Base-by-base conservation (phyloP, 2,888 invertebrate species). In the Zhuqinia jingwanae region DNA sequence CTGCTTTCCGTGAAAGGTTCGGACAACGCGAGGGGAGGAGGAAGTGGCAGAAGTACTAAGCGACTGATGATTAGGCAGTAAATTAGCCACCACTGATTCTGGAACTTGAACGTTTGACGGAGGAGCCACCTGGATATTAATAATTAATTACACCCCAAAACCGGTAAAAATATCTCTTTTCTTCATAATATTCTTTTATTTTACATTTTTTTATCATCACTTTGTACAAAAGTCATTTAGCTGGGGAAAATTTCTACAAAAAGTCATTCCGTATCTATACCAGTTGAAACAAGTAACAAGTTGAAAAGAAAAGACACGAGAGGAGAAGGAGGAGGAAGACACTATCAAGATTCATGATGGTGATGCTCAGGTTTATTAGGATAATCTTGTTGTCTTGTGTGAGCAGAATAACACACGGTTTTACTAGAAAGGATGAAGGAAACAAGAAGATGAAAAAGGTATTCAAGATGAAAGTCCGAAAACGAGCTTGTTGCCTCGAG, bases 1-100 rank as follows among this genome's bases (percentile, higher is more conserved):
- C 70, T 89, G 78, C 85, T 91, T 91, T 79, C 91, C 91, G 75
- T 91, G 90, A 83, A 91, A 91, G 87, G 91, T 91, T 80, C 91
- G 87, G 20, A 91, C 90, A 63, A 90, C 89, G 58, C 90, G 91
- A 89, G 6, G 36, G 75, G 75, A 73, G 11, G 73, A 25, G 27
- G 73, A 56, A 75, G 75, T 53, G 47, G 70, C 70, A 70, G 70
- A 70, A 70, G 70, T 25, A 83, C 90, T 90, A 87, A 90, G 89
- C 79, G 82, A 81, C 70, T 87, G 89, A 56, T 90, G 90, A 88
- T 88, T 90, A 85, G 90, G 91, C 42, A 91, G 91, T 82, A 91
- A 90, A 89, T 89, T 89, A 84, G 90, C 91, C 87, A 91, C 88
- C 77, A 89, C 89, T 78, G 90, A 90, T 89, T 91, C 90, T 79